Conservation (phyloP, 2,113 vertebrate genomes). For the Cavia aperea region DNA sequence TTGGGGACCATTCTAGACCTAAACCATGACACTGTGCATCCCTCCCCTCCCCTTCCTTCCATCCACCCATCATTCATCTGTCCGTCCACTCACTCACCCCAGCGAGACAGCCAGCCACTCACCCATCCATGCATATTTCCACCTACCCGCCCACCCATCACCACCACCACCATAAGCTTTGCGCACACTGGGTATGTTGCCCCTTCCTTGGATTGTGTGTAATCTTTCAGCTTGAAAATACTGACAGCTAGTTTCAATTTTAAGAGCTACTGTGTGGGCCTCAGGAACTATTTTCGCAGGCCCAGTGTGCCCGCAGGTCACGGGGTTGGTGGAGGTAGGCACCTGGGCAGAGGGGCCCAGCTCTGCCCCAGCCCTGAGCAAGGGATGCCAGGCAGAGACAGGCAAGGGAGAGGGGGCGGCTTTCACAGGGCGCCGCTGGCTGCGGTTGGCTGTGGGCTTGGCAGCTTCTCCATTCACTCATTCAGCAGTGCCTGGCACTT, state of each 20-base stretch:
- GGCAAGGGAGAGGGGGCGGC: background rate
- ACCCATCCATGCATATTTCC: background rate
- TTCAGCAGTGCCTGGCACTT: background rate
- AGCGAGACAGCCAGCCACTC: rapidly evolving
- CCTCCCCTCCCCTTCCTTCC: no score
- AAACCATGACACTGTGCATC: background rate
- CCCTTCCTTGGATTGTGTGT: background rate
- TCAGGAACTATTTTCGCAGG: background rate
- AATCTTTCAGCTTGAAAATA: background rate
- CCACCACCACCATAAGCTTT: rapidly evolving
- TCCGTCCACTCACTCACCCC: background rate
- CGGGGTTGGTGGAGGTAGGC: background rate
- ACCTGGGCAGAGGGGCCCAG: background rate
- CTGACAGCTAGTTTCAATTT: background rate
- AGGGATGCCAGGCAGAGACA: background rate
- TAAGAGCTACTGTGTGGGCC: background rate
- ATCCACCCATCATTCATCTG: background rate
- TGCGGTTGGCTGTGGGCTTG: background rate
- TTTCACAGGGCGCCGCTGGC: background rate
- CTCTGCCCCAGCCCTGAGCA: background rate
- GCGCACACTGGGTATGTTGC: rapidly evolving
- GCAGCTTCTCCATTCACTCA: background rate
- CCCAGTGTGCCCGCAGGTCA: background rate
- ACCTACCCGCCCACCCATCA: rapidly evolving
- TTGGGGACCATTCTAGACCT: background rate